Evolutionary conservation across 2,113 vertebrate species (phyloP).

Genomic region (Saccopteryx leptura): DNA sequence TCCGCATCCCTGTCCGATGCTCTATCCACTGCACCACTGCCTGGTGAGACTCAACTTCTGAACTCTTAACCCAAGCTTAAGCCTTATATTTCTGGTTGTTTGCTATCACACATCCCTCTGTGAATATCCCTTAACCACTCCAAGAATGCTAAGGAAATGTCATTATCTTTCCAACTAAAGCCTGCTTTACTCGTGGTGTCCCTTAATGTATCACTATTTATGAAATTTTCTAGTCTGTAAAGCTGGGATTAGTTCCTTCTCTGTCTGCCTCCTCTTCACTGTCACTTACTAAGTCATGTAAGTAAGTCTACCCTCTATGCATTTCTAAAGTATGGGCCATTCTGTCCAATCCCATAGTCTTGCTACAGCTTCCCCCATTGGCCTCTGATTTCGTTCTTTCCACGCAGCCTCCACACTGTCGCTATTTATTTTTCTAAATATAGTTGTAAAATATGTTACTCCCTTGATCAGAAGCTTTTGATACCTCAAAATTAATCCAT

Average conservation of each 20-base stretch:
- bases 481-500: neutral
- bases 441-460: constrained; percentile 34
- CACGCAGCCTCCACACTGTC: neutral
- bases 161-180: constrained; percentile 23
- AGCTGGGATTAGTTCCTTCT: neutral
- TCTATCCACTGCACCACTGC: too few relatives aligned
- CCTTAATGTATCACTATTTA: neutral
- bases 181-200: neutral
- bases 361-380: neutral
- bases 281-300: neutral
- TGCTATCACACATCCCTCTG: constrained; percentile 10
- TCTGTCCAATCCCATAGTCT: neutral
- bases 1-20: too few relatives aligned
- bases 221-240: neutral
- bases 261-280: neutral
- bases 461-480: constrained; percentile 38
- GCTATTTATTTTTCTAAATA: constrained; percentile 53
- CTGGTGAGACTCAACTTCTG: neutral
- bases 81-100: neutral
- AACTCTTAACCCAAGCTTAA: constrained; percentile 26
- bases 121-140: constrained; percentile 1
- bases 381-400: neutral
- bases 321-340: neutral
- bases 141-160: constrained; percentile 23
- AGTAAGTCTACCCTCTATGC: neutral